phyloP scores from a whole-genome alignment of 2,888 invertebrate genomes.

The Orthosia gothica region DNA sequence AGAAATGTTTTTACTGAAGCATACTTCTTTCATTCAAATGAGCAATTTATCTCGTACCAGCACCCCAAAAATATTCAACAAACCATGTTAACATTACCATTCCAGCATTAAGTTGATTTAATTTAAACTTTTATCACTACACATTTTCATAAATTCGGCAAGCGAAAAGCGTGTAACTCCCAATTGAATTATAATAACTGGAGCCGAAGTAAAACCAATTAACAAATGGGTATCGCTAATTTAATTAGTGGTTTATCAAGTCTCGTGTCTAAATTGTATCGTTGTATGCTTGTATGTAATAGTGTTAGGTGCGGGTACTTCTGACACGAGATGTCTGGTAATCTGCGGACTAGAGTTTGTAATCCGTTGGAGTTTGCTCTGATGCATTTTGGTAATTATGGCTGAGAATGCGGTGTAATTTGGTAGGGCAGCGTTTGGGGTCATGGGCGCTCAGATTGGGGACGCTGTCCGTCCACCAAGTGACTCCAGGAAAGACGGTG shows the following conservation, averaged over 20 bases:
- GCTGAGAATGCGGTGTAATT: neutral
- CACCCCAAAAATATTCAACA: conserved; percentile 10
- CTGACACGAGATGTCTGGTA: conserved; percentile 20
- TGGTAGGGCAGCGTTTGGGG: neutral
- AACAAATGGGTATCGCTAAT: conserved; percentile 61
- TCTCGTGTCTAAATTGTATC: conserved; percentile 36
- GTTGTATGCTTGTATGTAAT: conserved; percentile 32
- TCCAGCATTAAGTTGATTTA: conserved; percentile 3
- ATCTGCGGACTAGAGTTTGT: conserved; percentile 15
- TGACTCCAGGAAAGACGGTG: too few species aligned
- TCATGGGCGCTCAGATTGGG: too few species aligned
- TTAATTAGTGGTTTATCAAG: conserved; percentile 54
- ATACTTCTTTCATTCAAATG: neutral
- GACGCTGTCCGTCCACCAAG: too few species aligned
- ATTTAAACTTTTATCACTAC: conserved; percentile 27
- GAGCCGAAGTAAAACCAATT: conserved; percentile 61
- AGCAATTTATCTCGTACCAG: conserved; percentile 1
- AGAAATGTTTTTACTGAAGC: neutral
- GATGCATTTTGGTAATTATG: conserved; percentile 40
- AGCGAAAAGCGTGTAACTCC: conserved; percentile 33
- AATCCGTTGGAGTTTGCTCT: conserved; percentile 13
- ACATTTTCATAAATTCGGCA: conserved; percentile 39
- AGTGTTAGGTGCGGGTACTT: conserved; percentile 24
- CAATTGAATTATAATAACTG: conserved; percentile 66
- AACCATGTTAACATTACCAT: conserved; percentile 10